A percentile compares a stretch with the other conserved stretches of the same genome.
Evolutionary conservation across 2,797 vertebrate genomes (phyloP).

Genomic region (Acrossocheilus fasciatus): DNA sequence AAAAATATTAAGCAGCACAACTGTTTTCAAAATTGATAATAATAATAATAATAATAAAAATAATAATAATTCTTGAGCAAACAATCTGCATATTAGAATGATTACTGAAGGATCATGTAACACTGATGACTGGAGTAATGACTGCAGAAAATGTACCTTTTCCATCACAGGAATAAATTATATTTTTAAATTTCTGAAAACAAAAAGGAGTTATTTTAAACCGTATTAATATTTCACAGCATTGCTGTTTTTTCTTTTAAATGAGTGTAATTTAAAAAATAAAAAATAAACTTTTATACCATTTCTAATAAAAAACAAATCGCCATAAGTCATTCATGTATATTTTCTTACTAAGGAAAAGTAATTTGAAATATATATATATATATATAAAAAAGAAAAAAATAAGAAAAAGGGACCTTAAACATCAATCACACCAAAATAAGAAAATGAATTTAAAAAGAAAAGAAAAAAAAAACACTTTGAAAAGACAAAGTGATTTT

Average conservation of each 20-base stretch:
- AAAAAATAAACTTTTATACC: background rate
- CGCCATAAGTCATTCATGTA: background rate
- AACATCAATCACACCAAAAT: too few species aligned
- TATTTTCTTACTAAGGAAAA: background rate
- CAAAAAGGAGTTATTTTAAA: background rate
- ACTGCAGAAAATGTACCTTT: background rate
- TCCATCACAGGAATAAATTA: background rate
- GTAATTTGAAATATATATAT: background rate
- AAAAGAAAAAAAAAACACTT: background rate
- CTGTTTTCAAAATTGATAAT: background rate
- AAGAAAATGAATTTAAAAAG: too few species aligned
- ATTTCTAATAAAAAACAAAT: background rate
- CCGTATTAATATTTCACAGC: background rate
- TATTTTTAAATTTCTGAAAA: background rate
- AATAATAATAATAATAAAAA: too few species aligned
- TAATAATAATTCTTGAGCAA: too few species aligned
- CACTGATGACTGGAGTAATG: background rate
- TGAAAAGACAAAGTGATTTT: background rate
- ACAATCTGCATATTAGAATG: background rate
- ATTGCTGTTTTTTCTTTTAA: background rate
- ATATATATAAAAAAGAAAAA: background rate
- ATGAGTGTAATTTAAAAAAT: background rate
- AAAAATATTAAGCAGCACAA: background rate
- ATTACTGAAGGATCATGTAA: background rate
- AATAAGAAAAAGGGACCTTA: too few species aligned